Percentiles rank a stretch among this genome's conserved stretches.
Conservation (phyloP, 2,888 invertebrate species). For the Dryobotodes eremita region DNA sequence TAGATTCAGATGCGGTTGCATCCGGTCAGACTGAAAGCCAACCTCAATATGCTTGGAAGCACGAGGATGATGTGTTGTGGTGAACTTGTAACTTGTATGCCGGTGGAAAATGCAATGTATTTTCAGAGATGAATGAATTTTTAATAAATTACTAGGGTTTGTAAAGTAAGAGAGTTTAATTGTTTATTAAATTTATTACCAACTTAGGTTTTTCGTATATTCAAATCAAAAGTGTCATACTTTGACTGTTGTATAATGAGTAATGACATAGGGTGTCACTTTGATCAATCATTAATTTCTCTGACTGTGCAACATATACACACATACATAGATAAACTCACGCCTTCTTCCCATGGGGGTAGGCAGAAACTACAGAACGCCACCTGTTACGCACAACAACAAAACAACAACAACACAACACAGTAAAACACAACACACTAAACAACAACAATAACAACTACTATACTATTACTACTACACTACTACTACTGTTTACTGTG, state of each 20-base stretch:
- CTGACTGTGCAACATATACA: not conserved
- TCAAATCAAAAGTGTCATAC: not conserved
- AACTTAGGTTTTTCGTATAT: not conserved
- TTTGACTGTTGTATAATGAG: not conserved
- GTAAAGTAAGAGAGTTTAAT: not conserved
- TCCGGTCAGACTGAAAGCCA: conserved; percentile 3
- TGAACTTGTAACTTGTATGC: not conserved
- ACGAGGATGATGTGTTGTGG: conserved; percentile 22
- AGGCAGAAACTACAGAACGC: too few relatives aligned
- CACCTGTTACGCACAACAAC: too few relatives aligned
- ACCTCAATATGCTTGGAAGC: conserved; percentile 32
- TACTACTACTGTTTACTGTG: too few relatives aligned
- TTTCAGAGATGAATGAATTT: not conserved
- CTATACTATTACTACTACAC: too few relatives aligned
- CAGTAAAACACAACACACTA: too few relatives aligned
- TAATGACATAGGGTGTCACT: not conserved
- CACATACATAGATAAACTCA: too few relatives aligned
- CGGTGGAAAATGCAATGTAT: not conserved
- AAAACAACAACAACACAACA: too few relatives aligned
- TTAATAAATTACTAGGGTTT: not conserved
- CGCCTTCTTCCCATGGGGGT: too few relatives aligned
- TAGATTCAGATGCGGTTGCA: conserved; percentile 15
- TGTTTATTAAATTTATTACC: too few relatives aligned
- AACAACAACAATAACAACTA: too few relatives aligned
- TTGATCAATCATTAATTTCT: not conserved